Evolutionary conservation across 2,797 vertebrate species (phyloP), one percentile per base, ranked within the genome.

Genomic region (Anableps anableps): DNA sequence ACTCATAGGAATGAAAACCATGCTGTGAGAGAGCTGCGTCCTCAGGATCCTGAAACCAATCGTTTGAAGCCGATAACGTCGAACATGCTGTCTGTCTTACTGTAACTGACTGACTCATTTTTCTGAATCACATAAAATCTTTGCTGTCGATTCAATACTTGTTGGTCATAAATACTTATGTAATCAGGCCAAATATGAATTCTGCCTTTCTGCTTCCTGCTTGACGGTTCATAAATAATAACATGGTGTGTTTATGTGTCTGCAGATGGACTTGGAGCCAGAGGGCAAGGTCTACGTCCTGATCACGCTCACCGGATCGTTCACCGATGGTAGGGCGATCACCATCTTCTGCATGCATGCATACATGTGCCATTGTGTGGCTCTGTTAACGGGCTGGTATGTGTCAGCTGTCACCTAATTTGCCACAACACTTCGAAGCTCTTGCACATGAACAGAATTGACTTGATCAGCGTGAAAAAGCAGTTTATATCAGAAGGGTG

Each of bases 241-340:
- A 43, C 47, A 2, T 70, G 19, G 53, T 83, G 19, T 82, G 34
- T 86, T 75, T 93, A 21, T 89, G 62, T 87, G 45, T 86, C 87
- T 85, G 75, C 94, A 99, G 98, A 96, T 99, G 94, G 97, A 99
- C 90, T 93, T 99, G 95, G 99, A 99, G 89, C 99, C 99, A 4
- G 98, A 99, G 91, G 99, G 99, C 51, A 99, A 97, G 92, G 96
- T 99, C 38, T 99, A 96, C 86, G 94, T 98, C 47, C 91, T 94
- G 47, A 96, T 99, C 80, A 94, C 95, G 2, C 96, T 99, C 38
- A 97, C 94, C 3, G 98, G 98, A 87, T 97, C 96, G 86, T 98
- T 98, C 92, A 95, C 91, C 0, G 98, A 99, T 83, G 98, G 98
- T 99, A 96, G 95, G 97, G 17, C 38, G 17, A n/a, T 76, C 7